A percentile compares a stretch with the other conserved stretches of the same genome.
Conservation (phyloP, 2,888 invertebrate species). For the Smittia aterrima region DNA sequence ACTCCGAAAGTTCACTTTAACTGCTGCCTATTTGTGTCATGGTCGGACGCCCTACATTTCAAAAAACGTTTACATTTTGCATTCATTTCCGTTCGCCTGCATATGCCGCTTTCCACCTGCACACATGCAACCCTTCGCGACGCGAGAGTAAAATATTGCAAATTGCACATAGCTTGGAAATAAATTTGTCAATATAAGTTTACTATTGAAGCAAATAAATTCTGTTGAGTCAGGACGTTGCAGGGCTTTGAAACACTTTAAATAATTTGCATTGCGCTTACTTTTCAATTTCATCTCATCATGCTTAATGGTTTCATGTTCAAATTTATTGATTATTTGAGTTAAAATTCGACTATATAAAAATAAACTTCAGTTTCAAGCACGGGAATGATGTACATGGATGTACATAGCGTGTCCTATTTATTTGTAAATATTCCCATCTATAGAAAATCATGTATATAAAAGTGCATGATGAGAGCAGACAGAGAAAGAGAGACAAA, state of each 20-base stretch:
- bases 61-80: constrained; percentile 32
- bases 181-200: background rate
- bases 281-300: too few species aligned
- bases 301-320: background rate
- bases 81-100: constrained; percentile 25
- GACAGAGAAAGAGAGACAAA: background rate
- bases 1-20: background rate
- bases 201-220: background rate
- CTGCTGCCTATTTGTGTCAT: constrained; percentile 32
- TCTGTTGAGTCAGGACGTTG: background rate
- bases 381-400: constrained; percentile 1
- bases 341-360: constrained; percentile 7
- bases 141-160: too few species aligned
- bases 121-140: too few species aligned
- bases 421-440: constrained; percentile 37
- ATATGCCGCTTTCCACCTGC: background rate
- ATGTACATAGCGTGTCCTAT: constrained; percentile 32
- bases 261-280: constrained; percentile 2
- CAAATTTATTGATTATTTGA: constrained; percentile 32
- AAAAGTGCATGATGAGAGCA: background rate
- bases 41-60: constrained; percentile 26
- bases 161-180: too few species aligned
- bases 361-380: constrained; percentile 37
- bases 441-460: background rate
- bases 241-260: constrained; percentile 14